Evolutionary conservation across 2,888 invertebrate genomes (phyloP).

Genomic region (Callimorpha dominula): DNA sequence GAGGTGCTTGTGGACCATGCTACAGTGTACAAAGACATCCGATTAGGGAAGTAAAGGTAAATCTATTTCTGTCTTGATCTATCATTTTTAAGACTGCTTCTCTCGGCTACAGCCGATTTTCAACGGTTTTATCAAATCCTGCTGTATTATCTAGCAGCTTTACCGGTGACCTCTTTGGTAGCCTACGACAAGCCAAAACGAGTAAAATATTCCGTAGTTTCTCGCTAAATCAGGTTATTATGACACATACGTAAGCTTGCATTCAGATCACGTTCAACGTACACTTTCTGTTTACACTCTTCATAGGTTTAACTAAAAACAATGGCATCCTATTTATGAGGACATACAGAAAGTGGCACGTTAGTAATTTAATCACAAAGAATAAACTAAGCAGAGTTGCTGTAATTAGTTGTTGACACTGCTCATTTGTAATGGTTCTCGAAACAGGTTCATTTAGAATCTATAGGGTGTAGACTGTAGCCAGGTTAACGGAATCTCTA

Average conservation of each 20-base stretch:
- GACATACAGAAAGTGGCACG: constrained; percentile 62
- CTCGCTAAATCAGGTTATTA: constrained; percentile 42
- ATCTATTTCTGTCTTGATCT: neutral
- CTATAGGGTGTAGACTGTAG: too few relatives aligned
- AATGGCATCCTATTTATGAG: constrained; percentile 51
- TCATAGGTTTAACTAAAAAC: constrained; percentile 48
- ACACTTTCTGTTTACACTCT: constrained; percentile 39
- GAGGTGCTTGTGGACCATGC: neutral
- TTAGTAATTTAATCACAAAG: constrained; percentile 44
- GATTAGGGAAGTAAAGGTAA: neutral
- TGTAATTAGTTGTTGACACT: neutral
- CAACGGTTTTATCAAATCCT: neutral
- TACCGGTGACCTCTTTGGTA: neutral
- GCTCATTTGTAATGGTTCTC: too few relatives aligned
- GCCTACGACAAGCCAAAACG: neutral
- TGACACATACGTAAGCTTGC: constrained; percentile 31
- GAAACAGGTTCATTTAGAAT: too few relatives aligned
- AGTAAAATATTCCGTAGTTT: constrained; percentile 14
- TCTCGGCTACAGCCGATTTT: neutral
- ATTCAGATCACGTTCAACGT: constrained; percentile 29
- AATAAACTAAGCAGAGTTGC: neutral
- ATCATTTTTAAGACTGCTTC: neutral
- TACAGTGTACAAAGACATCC: neutral
- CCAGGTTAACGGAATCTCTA: too few relatives aligned
- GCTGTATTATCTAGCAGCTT: neutral